Conservation (phyloP, 2,888 invertebrate genomes). For the Himalopsyche tibetana region DNA sequence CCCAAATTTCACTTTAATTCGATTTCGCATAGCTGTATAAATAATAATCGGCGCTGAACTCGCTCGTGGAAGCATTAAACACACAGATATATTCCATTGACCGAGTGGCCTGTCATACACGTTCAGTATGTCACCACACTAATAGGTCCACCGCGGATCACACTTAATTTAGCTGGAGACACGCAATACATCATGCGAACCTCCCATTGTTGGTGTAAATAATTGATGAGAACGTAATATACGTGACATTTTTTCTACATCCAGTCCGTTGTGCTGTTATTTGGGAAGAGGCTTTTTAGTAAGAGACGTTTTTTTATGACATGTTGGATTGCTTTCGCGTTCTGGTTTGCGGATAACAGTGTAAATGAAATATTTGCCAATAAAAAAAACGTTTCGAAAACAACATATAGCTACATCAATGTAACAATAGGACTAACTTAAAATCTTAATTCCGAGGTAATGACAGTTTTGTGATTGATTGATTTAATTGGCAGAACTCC, state of each 20-base stretch:
- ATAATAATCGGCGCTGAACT: neutral
- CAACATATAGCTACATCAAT: no score
- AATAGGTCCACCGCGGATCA: conserved; percentile 48
- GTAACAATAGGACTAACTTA: no score
- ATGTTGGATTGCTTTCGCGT: neutral
- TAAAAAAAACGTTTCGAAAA: no score
- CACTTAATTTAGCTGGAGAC: conserved; percentile 43
- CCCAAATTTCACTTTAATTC: conserved; percentile 18
- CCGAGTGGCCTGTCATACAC: conserved; percentile 49
- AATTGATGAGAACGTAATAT: neutral
- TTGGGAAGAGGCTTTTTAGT: neutral
- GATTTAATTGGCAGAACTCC: no score
- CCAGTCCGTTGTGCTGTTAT: neutral
- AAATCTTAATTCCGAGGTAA: no score
- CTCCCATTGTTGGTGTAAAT: conserved; percentile 21
- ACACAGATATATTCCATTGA: conserved; percentile 53
- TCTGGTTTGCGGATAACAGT: no score
- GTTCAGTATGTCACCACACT: conserved; percentile 57
- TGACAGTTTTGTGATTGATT: no score
- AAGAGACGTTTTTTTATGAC: neutral
- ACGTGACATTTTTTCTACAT: neutral
- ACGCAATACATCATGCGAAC: conserved; percentile 54
- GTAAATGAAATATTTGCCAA: no score
- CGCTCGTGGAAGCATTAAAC: neutral
- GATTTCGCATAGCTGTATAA: neutral